phyloP scores from a whole-genome alignment of 2,888 invertebrate genomes.

The Sarcophaga carnaria region DNA sequence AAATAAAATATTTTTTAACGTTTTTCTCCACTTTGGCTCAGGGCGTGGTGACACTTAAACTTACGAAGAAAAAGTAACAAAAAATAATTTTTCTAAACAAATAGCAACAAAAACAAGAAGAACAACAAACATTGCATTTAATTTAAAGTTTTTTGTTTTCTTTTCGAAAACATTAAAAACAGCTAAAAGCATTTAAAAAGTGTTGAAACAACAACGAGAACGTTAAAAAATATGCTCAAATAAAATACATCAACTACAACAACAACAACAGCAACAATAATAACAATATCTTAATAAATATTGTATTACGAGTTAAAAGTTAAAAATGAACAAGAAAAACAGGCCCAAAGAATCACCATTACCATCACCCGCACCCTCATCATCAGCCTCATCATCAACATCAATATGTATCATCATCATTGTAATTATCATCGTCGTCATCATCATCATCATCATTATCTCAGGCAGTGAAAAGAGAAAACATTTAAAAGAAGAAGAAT shows the following conservation, averaged over 20 bases:
- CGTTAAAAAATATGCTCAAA: background rate
- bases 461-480: background rate
- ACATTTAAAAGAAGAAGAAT: background rate
- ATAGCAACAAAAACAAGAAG: background rate
- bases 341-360: conserved; percentile 32
- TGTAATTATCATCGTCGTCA: too few relatives aligned
- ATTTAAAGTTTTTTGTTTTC: background rate
- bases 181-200: conserved; percentile 17
- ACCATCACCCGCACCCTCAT: background rate
- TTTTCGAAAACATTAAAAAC: conserved; percentile 50
- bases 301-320: conserved; percentile 24
- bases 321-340: conserved; percentile 22
- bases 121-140: background rate
- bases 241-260: background rate
- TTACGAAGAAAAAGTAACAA: background rate
- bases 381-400: background rate
- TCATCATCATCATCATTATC: background rate
- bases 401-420: background rate
- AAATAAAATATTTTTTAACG: background rate
- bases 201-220: background rate
- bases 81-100: too few relatives aligned
- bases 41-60: conserved; percentile 67
- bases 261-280: background rate
- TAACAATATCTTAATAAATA: conserved; percentile 40
- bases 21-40: conserved; percentile 41